These are phyloP conservation scores for Melinopterus prodromus DNA, from an alignment of 2,888 invertebrate genomes.

Conservation along the genomic window DNA sequence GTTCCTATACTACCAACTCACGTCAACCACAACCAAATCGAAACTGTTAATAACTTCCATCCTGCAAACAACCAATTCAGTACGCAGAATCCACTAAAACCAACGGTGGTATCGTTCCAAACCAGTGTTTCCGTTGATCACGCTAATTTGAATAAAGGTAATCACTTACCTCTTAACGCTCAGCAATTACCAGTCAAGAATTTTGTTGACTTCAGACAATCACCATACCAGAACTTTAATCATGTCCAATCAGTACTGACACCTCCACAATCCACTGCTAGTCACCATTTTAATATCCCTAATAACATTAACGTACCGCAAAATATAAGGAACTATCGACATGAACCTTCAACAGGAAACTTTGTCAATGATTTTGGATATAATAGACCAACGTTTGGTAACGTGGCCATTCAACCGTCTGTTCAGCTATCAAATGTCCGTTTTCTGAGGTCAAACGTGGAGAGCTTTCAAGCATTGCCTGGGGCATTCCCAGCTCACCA, in stretches of 20 bases:
- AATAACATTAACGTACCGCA: slow-evolving; percentile 33
- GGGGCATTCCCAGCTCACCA: slow-evolving; percentile 46
- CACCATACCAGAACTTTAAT: slow-evolving; percentile 51
- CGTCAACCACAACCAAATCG: slow-evolving; percentile 29
- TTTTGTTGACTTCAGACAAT: slow-evolving; percentile 50
- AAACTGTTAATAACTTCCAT: slow-evolving; percentile 42
- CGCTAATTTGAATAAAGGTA: slow-evolving; percentile 42
- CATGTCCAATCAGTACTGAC: slow-evolving; percentile 51
- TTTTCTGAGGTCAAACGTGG: slow-evolving; percentile 47
- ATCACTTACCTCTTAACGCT: slow-evolving; percentile 56
- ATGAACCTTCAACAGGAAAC: slow-evolving; percentile 57
- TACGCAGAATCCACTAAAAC: slow-evolving; percentile 45
- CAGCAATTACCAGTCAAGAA: slow-evolving; percentile 57
- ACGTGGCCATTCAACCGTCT: slow-evolving; percentile 39
- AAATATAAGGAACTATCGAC: slow-evolving; percentile 53
- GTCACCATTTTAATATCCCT: slow-evolving; percentile 43
- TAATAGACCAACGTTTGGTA: slow-evolving; percentile 26
- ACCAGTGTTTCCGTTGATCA: slow-evolving; percentile 62
- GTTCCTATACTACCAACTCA: slow-evolving; percentile 45
- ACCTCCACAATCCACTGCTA: slow-evolving; percentile 34
- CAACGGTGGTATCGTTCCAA: slow-evolving; percentile 60
- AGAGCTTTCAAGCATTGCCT: slow-evolving; percentile 40
- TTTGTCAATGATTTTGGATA: slow-evolving; percentile 43
- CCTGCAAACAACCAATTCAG: slow-evolving; percentile 53
- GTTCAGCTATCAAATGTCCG: slow-evolving; percentile 39